Evolutionary conservation across 2,888 invertebrate species (phyloP).

Genomic region (Calameuta pallipes): DNA sequence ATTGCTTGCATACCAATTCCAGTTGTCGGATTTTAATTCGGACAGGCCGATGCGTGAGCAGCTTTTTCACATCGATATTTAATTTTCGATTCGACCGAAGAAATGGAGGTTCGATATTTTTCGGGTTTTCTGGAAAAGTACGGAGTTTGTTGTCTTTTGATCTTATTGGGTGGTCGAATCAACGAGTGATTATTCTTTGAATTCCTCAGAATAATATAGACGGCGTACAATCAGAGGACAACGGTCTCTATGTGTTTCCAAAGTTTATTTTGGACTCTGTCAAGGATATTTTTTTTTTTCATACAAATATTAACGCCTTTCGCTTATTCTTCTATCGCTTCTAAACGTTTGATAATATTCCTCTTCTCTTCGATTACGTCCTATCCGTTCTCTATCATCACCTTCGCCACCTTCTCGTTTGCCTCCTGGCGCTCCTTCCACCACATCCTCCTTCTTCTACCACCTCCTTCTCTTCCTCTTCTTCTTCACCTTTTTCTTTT

Average conservation of each 20-base stretch:
- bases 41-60: slow-evolving; percentile 11
- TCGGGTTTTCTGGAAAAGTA: no score
- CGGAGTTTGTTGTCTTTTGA: no score
- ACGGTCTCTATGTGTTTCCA: slow-evolving; percentile 26
- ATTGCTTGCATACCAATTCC: slow-evolving; percentile 56
- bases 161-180: no score
- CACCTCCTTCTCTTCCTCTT: slow-evolving; percentile 28
- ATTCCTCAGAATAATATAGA: neutral
- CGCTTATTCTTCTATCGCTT: neutral
- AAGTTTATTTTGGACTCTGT: no score
- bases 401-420: slow-evolving; percentile 21
- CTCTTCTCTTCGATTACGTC: slow-evolving; percentile 3
- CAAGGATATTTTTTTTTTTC: no score
- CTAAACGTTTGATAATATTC: neutral
- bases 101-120: no score
- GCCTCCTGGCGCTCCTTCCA: slow-evolving; percentile 18
- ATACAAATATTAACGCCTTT: neutral
- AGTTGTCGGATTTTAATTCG: slow-evolving; percentile 53
- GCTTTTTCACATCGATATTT: neutral
- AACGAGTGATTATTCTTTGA: no score
- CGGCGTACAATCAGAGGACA: slow-evolving; percentile 36
- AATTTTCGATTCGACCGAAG: no score
- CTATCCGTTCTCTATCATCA: neutral
- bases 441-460: slow-evolving; percentile 25
- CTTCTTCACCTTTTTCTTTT: slow-evolving; percentile 24